A percentile compares a stretch with the other conserved stretches of the same genome.
These are phyloP conservation scores for Mylabris phalerata DNA, from an alignment of 1,140 invertebrate genomes.

Conservation along the genomic window DNA sequence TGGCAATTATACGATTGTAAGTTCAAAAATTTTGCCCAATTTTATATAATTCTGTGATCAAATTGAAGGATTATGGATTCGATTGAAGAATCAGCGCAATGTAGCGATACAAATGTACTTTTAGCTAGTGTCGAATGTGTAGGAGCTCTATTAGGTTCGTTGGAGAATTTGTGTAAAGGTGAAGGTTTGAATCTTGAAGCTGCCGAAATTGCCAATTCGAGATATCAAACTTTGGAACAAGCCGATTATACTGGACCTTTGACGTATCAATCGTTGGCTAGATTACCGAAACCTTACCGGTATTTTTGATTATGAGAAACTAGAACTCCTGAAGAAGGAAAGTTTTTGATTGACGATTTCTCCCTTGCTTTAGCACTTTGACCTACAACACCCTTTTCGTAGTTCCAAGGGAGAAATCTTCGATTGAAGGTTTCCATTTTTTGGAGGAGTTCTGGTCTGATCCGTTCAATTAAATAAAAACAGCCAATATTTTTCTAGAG, in stretches of 20 bases:
- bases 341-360: too few relatives aligned
- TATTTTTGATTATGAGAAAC: slow-evolving; percentile 39
- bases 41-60: neutral
- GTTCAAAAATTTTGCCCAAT: slow-evolving; percentile 33
- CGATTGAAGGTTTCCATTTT: too few relatives aligned
- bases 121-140: slow-evolving; percentile 78
- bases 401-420: too few relatives aligned
- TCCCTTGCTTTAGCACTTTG: too few relatives aligned
- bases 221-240: slow-evolving; percentile 67
- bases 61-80: slow-evolving; percentile 78
- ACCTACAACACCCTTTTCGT: too few relatives aligned
- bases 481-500: slow-evolving; percentile 28
- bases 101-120: slow-evolving; percentile 61
- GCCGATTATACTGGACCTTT: slow-evolving; percentile 77
- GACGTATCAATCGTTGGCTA: slow-evolving; percentile 75
- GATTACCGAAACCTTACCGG: slow-evolving; percentile 72
- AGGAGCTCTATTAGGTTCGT: slow-evolving; percentile 70
- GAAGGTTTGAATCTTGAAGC: slow-evolving; percentile 54
- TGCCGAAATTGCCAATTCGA: slow-evolving; percentile 58
- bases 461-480: slow-evolving; percentile 1
- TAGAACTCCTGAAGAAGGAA: slow-evolving; percentile 41
- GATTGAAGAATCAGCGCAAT: slow-evolving; percentile 72
- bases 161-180: slow-evolving; percentile 72
- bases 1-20: slow-evolving; percentile 85
- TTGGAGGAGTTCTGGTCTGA: too few relatives aligned